phyloP scores from a whole-genome alignment of 37 sponge, comb jelly and placozoan genomes.

The Hormiphora californensis region DNA sequence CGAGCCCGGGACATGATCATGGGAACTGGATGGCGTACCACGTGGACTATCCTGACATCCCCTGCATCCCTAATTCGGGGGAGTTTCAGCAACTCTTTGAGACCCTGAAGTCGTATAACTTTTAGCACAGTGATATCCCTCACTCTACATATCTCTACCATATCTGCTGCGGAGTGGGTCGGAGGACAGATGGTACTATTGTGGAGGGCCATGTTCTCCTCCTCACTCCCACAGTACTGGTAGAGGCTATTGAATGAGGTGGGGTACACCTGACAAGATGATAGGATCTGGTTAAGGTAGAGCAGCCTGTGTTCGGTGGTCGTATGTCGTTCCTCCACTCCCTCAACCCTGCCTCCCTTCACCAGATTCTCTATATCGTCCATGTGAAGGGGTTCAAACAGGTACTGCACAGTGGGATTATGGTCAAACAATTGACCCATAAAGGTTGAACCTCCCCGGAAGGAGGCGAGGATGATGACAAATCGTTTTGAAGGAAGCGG shows the following conservation, averaged over 20 bases:
- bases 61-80: not conserved
- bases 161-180: not conserved
- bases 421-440: too few species aligned
- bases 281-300: not conserved
- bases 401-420: too few species aligned
- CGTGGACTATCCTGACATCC: not conserved
- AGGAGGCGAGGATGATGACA: too few species aligned
- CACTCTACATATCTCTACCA: not conserved
- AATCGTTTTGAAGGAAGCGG: too few species aligned
- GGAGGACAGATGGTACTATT: not conserved
- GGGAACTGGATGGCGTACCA: not conserved
- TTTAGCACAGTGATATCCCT: not conserved
- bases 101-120: not conserved
- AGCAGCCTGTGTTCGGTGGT: not conserved
- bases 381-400: too few species aligned
- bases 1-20: not conserved
- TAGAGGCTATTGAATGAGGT: not conserved
- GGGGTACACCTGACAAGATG: not conserved
- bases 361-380: too few species aligned
- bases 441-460: too few species aligned
- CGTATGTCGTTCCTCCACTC: not conserved
- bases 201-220: not conserved
- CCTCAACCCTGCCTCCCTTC: not conserved
- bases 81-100: not conserved
- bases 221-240: slow-evolving; percentile 22